A percentile compares a stretch with the other conserved stretches of the same genome.
phyloP scores from a whole-genome alignment of 2,113 vertebrate species.

The Albula goreensis region DNA sequence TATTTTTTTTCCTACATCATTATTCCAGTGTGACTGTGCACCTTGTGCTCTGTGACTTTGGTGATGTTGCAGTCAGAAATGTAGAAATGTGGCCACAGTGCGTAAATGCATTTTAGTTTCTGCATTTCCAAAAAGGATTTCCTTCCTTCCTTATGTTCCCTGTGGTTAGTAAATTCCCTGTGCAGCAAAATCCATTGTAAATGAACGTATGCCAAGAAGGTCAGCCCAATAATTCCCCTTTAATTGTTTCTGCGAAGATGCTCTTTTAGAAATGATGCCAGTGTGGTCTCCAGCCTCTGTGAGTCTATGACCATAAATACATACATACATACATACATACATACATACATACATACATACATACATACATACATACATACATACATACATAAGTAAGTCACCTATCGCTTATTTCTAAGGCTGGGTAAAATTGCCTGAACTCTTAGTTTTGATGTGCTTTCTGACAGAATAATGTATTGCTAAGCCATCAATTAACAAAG shows the following conservation, averaged over 20 bases:
- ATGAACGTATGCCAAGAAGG: not conserved
- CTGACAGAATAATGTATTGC: not conserved
- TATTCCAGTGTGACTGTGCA: too few relatives aligned
- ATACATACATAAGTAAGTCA: not conserved
- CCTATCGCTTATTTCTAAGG: not conserved
- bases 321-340: too few relatives aligned
- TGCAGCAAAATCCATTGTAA: slow-evolving; percentile 1
- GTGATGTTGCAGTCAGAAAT: not conserved
- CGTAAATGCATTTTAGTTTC: not conserved
- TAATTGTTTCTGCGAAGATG: not conserved
- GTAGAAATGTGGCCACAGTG: not conserved
- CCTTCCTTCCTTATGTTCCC: not conserved
- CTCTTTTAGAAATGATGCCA: not conserved
- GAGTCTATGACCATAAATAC: not conserved
- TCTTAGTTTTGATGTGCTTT: not conserved
- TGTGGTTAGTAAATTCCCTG: not conserved
- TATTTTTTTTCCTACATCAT: not conserved
- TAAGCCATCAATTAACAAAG: not conserved
- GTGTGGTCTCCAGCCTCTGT: not conserved
- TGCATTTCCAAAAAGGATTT: not conserved
- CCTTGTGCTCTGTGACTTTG: not conserved
- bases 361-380: not conserved
- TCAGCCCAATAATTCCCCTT: not conserved
- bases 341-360: not conserved
- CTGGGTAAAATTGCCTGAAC: not conserved